phyloP scores from a whole-genome alignment of 1,140 invertebrate species.

The Andricus grossulariae region DNA sequence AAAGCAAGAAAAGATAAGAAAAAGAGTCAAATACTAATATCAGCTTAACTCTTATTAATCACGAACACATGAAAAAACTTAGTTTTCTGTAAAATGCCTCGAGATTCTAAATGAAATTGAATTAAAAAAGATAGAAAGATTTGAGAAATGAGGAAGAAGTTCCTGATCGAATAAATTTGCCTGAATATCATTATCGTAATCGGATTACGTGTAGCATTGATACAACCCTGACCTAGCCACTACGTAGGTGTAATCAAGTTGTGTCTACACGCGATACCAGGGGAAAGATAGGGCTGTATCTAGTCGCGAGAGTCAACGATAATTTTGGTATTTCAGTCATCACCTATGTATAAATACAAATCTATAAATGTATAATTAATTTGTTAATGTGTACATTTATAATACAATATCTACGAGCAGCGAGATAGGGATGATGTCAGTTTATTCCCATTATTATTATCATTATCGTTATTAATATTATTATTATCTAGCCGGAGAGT shows the following conservation, averaged over 20 bases:
- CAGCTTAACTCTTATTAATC: too few species aligned
- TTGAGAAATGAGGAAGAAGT: too few species aligned
- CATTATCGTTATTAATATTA: too few species aligned
- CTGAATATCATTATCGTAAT: not conserved
- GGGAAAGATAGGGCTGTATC: constrained; percentile 62
- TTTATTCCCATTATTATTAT: not conserved
- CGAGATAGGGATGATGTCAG: constrained; percentile 46
- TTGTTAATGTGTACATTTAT: constrained; percentile 54
- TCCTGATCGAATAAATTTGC: too few species aligned
- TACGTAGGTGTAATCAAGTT: constrained; percentile 67
- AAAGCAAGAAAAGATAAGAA: too few species aligned
- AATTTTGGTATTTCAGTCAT: constrained; percentile 62
- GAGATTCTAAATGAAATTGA: too few species aligned
- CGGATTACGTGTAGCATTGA: constrained; percentile 47
- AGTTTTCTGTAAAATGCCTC: too few species aligned
- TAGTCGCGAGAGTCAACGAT: constrained; percentile 61
- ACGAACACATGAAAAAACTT: too few species aligned
- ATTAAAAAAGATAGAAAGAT: too few species aligned
- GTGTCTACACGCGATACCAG: constrained; percentile 67
- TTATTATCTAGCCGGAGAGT: too few species aligned
- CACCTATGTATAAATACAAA: not conserved
- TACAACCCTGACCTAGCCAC: constrained; percentile 69
- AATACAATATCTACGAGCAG: constrained; percentile 50
- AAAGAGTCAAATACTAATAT: too few species aligned
- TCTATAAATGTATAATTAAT: not conserved